phyloP scores from a whole-genome alignment of 1,140 invertebrate species.

The Apis mellifera region Amel_HAv3.1 CM009934.2:6139001-6139500 shows the following conservation, averaged over 20 bases:
- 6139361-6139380: constrained; percentile 57
- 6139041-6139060: too few species aligned
- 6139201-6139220: background rate
- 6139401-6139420: constrained; percentile 59
- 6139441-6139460: constrained; percentile 43
- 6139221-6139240: too few species aligned
- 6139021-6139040: too few species aligned
- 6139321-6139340: constrained; percentile 44
- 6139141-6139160: too few species aligned
- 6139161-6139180: too few species aligned
- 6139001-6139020: too few species aligned
- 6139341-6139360: constrained; percentile 54
- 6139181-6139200: too few species aligned
- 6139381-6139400: constrained; percentile 60
- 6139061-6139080: too few species aligned
- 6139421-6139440: constrained; percentile 36
- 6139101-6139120: too few species aligned
- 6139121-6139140: too few species aligned
- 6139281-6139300: background rate
- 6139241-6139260: too few species aligned
- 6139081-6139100: too few species aligned
- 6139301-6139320: constrained; percentile 27
- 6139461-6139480: constrained; percentile 42
- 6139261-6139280: background rate
- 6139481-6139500: constrained; percentile 54